A percentile compares a stretch with the other conserved stretches of the same genome.
phyloP scores from a whole-genome alignment of 2,797 vertebrate genomes.

The Atherinosoma microstoma region DNA sequence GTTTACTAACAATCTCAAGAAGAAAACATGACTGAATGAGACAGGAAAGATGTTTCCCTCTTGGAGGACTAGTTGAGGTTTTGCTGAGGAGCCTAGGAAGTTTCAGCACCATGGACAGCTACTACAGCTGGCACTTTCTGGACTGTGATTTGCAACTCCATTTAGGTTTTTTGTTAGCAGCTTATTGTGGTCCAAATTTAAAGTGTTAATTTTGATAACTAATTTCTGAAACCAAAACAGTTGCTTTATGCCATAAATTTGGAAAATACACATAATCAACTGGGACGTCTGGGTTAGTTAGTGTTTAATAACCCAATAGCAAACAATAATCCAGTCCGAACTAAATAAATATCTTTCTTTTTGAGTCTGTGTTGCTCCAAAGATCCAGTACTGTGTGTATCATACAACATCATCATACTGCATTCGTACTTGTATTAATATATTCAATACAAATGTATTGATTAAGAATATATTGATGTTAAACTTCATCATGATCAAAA shows the following conservation, averaged over 20 bases:
- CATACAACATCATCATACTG: background rate
- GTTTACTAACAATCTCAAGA: background rate
- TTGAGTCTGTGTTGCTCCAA: background rate
- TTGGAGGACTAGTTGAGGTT: background rate
- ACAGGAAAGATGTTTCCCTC: background rate
- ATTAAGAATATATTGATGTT: constrained; percentile 6
- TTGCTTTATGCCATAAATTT: too few relatives aligned
- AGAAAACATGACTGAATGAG: background rate
- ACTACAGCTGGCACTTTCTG: background rate
- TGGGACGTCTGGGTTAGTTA: background rate
- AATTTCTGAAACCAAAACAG: background rate
- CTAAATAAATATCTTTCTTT: background rate
- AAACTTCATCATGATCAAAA: constrained; percentile 7
- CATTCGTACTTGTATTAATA: background rate
- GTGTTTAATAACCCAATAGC: background rate
- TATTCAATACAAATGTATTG: background rate
- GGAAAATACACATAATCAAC: background rate
- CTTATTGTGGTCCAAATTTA: background rate
- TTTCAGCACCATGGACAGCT: constrained; percentile 66
- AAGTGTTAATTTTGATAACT: background rate
- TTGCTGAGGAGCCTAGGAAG: background rate
- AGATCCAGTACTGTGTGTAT: background rate
- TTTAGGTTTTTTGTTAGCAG: background rate
- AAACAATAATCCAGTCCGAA: background rate
- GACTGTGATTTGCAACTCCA: background rate